Evolutionary conservation across 2,888 invertebrate genomes (phyloP), one percentile per base, ranked within the genome.

Genomic region (Euzetes globulus): DNA sequence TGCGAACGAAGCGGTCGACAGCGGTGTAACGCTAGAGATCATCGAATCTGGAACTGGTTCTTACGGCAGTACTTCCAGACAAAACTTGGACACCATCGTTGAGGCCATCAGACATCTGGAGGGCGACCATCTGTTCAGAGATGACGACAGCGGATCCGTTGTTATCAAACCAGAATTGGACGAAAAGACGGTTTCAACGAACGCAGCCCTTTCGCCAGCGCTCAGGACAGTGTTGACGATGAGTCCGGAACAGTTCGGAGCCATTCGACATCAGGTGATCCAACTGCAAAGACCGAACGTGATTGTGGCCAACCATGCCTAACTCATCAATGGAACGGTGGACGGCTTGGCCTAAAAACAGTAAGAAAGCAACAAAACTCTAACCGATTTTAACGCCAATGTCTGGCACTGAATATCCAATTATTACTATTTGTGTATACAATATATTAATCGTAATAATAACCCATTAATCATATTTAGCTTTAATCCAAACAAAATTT

Each of bases 101-200:
- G 97, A 98, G 83, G 99, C 99, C 74, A 98, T 99, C 81, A 89
- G 96, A 52, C 97, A 98, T 82, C 85, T 99, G 79, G 98, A 99
- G 83, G 97, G 97, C 55, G 96, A 95, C 83, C 93, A 94, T 83
- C 85, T 94, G 82, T 94, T 95, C 84, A 88, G 89, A 78, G 93
- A 93, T 80, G 82, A 82, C 22, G 77, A 78, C 13, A 58, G 68
- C 25, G 47, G 47, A 37, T 29, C n/a, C 15, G 63, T 45, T 25
- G 45, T 37, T 11, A 19, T 37, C 25, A 47, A 37, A 41, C 52
- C 55, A 71, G 47, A 19, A 52, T 17, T 71, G 29, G 71, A 71
- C 15, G 55, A 55, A n/a, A 72, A 22, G 33, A 17, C 33, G 29
- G n/a, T n/a, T n/a, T 29, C 47, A 1, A 19, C 70, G 33, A 75